A percentile compares a stretch with the other conserved stretches of the same genome.
Evolutionary conservation across 30 jellyfish, hydroid and myxozoan genomes (phyloP).

Genomic region (Chironex yamaguchii): DNA sequence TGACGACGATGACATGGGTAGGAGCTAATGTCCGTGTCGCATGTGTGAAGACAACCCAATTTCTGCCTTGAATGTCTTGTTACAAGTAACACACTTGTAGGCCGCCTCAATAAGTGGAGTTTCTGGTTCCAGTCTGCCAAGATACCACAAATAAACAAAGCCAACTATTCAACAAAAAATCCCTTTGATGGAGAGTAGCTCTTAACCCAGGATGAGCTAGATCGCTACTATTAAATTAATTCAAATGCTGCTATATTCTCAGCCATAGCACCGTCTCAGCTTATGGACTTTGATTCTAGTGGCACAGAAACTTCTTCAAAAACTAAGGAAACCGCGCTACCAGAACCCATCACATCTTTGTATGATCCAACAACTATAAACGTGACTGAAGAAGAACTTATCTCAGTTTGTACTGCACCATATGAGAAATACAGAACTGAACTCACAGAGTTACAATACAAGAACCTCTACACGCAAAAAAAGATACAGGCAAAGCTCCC

Average conservation of each 20-base stretch:
- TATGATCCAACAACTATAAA: background rate
- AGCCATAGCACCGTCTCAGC: too few species aligned
- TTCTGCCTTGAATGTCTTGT: constrained; percentile 11
- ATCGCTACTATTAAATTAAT: too few species aligned
- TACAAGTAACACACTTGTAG: constrained; percentile 4
- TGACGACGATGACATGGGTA: constrained; percentile 17
- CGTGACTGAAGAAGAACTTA: background rate
- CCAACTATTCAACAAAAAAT: too few species aligned
- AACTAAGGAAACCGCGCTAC: too few species aligned
- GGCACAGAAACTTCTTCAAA: too few species aligned
- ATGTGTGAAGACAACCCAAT: constrained; percentile 23
- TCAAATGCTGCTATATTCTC: too few species aligned
- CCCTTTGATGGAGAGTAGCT: too few species aligned
- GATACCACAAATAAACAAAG: too few species aligned
- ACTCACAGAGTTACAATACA: background rate
- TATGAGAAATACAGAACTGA: background rate
- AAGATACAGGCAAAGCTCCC: background rate
- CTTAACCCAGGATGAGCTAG: too few species aligned
- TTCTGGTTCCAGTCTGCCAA: constrained; percentile 10
- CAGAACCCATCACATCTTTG: background rate
- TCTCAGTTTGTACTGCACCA: background rate
- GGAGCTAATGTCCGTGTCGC: constrained; percentile 8
- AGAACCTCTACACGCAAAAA: background rate
- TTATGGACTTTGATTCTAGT: too few species aligned
- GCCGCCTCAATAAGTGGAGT: constrained; percentile 8